Evolutionary conservation across 2,113 vertebrate genomes (phyloP), one percentile per base, ranked within the genome.

Genomic region (Equus przewalskii): DNA sequence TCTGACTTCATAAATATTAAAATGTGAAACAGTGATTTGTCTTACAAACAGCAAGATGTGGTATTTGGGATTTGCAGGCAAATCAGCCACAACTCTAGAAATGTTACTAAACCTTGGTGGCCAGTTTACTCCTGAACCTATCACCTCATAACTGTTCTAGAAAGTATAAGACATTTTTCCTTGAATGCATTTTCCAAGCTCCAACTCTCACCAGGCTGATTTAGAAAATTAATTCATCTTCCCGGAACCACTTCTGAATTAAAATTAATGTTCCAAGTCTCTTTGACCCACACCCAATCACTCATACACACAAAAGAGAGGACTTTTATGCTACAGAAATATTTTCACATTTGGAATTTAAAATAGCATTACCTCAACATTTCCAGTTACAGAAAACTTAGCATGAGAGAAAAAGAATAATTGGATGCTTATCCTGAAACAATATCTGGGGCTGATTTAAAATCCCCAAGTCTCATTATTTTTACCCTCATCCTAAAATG

Each of bases 181-280:
- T 92, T 95, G 83, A 97, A 89, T 79, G 79, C 44, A 86, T 84
- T 97, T 96, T 75, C 88, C 14, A 72, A 94, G 85, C 65, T 92
- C 73, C 78, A 89, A 5, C 79, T 80, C 91, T 95, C 89, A 92
- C 51, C 56, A 94, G 70, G 33, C 89, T 95, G 87, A 91, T 98
- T 97, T 96, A 92, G 87, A 97, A 98, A 98, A 98, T 97, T 98
- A 98, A 98, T 88, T 97, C 85, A 93, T 97, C 96, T 97, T 80
- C 97, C 87, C 18, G 65, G 92, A 98, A 58, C 92, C 75, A 94
- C 82, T 96, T 97, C 85, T 92, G 94, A 98, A 98, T 98, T 97
- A 95, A 98, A 98, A 98, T 98, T 98, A 98, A 98, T 97, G 96
- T 97, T 96, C 94, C 91, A 72, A 88, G 86, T 83, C 96, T 94